Evolutionary conservation across 1,140 invertebrate species (phyloP), one percentile per base, ranked within the genome.

Genomic region (Antheraea mylitta): DNA sequence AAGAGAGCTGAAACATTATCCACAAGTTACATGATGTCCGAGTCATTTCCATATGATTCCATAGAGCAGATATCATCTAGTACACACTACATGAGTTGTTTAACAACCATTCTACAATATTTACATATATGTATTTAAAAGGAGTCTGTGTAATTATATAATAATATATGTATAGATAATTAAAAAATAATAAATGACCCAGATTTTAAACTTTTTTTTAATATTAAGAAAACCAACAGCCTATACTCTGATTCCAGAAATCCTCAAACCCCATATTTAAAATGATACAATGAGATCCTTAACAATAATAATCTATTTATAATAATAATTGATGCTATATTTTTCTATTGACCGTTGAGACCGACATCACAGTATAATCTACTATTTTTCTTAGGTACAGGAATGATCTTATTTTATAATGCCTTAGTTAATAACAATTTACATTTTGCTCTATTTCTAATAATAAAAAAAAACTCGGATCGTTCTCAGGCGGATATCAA

Each of bases 271-370:
- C 76, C 81, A 68, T 68, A 78, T 79, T 82, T 69, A 73, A 89
- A 82, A 81, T 83, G 80, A 88, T 89, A 89, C 85, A 68, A 87
- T 89, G 89, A 91, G 89, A 91, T 89, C 89, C 89, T 91, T 89
- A 90, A 88, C 86, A 85, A 89, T 91, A 89, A 91, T 88, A 87
- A 82, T 85, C 86, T 91, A 89, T 89, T 85, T 85, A 86, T 88
- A 85, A 88, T 91, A 85, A 87, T 91, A 90, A 90, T 90, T 90
- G 86, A 91, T 87, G 81, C 82, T 89, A 90, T 87, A 83, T 88
- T 61, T 79, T 85, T 71, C 86, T 91, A 91, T 82, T 87, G 84
- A 90, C 86, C 85, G 78, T 87, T 86, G 89, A 89, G 89, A 89
- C 89, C 89, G 80, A 86, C 89, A 91, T 90, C 89, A 91, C 89